phyloP scores from a whole-genome alignment of 2,797 vertebrate species.

The Stomatorhinus walkeri region DNA sequence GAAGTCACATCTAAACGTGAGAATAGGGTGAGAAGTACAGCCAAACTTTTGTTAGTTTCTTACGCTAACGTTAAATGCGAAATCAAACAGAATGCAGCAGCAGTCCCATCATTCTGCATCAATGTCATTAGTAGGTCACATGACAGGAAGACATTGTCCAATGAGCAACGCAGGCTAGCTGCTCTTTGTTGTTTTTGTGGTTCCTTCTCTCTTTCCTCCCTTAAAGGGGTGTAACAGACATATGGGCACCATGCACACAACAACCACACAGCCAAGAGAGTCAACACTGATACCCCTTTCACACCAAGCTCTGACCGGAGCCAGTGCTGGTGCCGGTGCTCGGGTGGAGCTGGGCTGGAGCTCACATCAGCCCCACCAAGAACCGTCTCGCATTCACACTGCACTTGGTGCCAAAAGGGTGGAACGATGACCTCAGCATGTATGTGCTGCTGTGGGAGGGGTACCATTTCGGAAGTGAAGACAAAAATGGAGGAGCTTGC shows the following conservation, averaged over 20 bases:
- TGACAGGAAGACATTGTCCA: conserved; percentile 43
- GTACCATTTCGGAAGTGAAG: background rate
- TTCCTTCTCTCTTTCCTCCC: conserved; percentile 13
- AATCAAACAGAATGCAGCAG: conserved; percentile 30
- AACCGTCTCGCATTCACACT: background rate
- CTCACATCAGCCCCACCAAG: background rate
- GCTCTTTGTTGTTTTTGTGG: conserved; percentile 34
- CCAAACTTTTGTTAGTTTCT: conserved; percentile 19
- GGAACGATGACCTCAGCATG: background rate
- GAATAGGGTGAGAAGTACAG: background rate
- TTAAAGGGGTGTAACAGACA: background rate
- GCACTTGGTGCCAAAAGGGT: background rate
- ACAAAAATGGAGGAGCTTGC: background rate
- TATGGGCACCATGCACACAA: background rate
- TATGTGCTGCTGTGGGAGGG: background rate
- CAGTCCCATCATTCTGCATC: conserved; percentile 31
- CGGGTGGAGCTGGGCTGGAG: background rate
- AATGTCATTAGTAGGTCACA: conserved; percentile 34
- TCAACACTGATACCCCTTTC: background rate
- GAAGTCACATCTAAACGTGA: background rate
- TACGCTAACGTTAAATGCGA: conserved; percentile 27
- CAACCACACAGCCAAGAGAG: background rate
- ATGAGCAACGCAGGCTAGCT: conserved; percentile 30
- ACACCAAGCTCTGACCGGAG: background rate
- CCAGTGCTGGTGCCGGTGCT: background rate